Percentiles rank a stretch among this genome's conserved stretches.
Conservation (phyloP, 2,113 vertebrate species). For the Microcebus tavaratra region DNA sequence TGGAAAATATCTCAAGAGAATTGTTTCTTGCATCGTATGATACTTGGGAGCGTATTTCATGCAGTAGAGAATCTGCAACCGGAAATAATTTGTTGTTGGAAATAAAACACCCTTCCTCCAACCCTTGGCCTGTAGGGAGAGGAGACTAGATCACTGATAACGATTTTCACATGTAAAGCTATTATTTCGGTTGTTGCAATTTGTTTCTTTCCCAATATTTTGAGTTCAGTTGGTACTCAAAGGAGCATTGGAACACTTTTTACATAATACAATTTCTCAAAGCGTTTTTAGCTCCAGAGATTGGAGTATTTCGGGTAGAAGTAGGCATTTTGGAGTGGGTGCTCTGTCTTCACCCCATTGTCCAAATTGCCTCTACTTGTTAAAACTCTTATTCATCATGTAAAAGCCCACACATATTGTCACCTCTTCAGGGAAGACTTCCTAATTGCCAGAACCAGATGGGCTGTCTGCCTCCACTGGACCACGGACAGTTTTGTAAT, state of each 20-base stretch:
- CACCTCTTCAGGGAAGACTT: constrained; percentile 1
- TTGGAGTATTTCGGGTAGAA: not conserved
- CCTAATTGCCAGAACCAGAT: not conserved
- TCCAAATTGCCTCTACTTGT: not conserved
- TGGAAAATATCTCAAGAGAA: constrained; percentile 81
- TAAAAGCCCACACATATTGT: not conserved
- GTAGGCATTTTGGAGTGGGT: not conserved
- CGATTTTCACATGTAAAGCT: not conserved
- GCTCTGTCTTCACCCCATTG: not conserved
- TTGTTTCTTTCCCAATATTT: not conserved
- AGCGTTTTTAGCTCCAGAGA: not conserved
- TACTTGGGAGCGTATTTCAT: constrained; percentile 72
- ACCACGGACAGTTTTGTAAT: not conserved
- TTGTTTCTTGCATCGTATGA: constrained; percentile 75
- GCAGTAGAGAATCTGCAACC: constrained; percentile 75
- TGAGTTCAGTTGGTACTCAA: not conserved
- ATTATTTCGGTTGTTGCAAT: not conserved
- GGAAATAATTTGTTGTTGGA: constrained; percentile 83
- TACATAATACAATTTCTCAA: not conserved
- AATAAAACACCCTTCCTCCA: constrained; percentile 74
- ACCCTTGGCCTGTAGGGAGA: constrained; percentile 64
- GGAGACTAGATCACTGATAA: constrained; percentile 41
- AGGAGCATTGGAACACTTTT: not conserved
- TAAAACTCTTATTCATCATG: not conserved
- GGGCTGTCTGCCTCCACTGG: not conserved